phyloP scores from a whole-genome alignment of 2,797 vertebrate species.

The Garrulus glandarius region DNA sequence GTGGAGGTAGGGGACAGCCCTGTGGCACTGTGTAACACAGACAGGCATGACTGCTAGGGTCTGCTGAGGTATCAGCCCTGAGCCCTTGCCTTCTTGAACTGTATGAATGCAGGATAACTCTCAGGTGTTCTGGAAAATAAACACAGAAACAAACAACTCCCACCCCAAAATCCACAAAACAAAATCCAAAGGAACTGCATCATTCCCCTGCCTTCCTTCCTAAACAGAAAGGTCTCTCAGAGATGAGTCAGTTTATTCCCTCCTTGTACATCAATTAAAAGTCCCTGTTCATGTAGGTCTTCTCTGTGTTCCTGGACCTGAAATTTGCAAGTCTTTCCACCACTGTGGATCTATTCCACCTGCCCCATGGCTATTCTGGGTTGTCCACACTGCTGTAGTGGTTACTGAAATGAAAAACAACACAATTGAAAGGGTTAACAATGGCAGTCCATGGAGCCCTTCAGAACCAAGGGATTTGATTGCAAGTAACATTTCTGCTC shows the following conservation, averaged over 20 bases:
- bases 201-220: conserved; percentile 40
- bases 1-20: conserved; percentile 35
- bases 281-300: conserved; percentile 59
- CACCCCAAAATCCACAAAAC: conserved; percentile 34
- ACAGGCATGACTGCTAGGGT: neutral
- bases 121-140: conserved; percentile 51
- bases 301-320: conserved; percentile 64
- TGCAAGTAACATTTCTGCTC: conserved; percentile 4
- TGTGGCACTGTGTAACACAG: neutral
- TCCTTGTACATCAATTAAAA: conserved; percentile 13
- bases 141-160: conserved; percentile 39
- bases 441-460: conserved; percentile 15
- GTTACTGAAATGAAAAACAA: conserved; percentile 70
- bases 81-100: conserved; percentile 40
- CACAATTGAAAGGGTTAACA: conserved; percentile 63
- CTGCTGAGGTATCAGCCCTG: neutral
- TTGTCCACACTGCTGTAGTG: conserved; percentile 61
- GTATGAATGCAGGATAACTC: conserved; percentile 21
- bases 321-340: conserved; percentile 60
- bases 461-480: conserved; percentile 28
- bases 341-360: conserved; percentile 64
- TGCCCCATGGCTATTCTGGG: conserved; percentile 65
- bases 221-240: conserved; percentile 6
- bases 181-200: conserved; percentile 20
- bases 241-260: conserved; percentile 12